phyloP scores from a whole-genome alignment of 2,888 invertebrate species.

The Trilocha varians region DNA sequence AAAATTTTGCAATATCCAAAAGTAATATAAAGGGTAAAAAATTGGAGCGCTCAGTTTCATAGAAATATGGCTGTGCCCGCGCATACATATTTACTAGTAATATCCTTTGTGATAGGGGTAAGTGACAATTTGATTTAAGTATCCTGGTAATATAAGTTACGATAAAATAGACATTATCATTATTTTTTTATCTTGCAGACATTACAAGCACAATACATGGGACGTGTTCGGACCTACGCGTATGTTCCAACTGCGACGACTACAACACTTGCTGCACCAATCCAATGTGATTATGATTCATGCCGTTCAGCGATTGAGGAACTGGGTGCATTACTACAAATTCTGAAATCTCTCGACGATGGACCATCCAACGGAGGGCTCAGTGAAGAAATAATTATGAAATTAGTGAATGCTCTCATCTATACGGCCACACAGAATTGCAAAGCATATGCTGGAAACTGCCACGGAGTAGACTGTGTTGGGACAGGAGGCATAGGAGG shows the following conservation, averaged over 20 bases:
- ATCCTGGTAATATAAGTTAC: not conserved
- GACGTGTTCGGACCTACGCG: slow-evolving; percentile 5
- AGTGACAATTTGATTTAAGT: too few relatives aligned
- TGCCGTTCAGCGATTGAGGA: slow-evolving; percentile 26
- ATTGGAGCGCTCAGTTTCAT: slow-evolving; percentile 5
- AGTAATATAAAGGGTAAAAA: slow-evolving; percentile 20
- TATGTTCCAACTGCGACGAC: slow-evolving; percentile 7
- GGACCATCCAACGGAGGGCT: slow-evolving; percentile 12
- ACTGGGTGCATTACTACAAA: slow-evolving; percentile 20
- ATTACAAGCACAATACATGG: slow-evolving; percentile 20
- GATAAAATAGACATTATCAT: too few relatives aligned
- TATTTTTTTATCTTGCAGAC: too few relatives aligned
- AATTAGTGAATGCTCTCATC: slow-evolving; percentile 47
- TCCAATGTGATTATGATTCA: slow-evolving; percentile 15
- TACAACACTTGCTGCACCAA: not conserved
- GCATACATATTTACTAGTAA: slow-evolving; percentile 14
- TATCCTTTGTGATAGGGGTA: slow-evolving; percentile 24
- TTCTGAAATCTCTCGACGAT: slow-evolving; percentile 17
- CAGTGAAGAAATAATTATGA: slow-evolving; percentile 45
- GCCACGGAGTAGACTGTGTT: slow-evolving; percentile 4
- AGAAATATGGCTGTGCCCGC: slow-evolving; percentile 14
- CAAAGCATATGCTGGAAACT: slow-evolving; percentile 13
- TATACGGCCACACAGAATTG: slow-evolving; percentile 35
- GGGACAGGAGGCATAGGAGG: slow-evolving; percentile 12
- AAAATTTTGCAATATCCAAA: slow-evolving; percentile 22